phyloP scores from a whole-genome alignment of 2,888 invertebrate species.

The Caenorhabditis becei region DNA sequence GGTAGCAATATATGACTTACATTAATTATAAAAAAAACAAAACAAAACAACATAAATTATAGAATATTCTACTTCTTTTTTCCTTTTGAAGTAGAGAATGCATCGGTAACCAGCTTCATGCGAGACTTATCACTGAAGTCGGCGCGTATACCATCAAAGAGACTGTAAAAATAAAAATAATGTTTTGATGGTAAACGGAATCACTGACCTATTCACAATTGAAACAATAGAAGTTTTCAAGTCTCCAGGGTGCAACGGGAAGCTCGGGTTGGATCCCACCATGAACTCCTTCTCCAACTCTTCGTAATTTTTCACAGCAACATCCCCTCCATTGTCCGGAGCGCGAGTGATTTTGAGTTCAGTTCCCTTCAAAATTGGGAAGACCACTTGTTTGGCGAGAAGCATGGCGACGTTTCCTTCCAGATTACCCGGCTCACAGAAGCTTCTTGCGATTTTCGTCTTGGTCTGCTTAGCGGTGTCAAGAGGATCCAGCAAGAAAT shows the following conservation, averaged over 20 bases:
- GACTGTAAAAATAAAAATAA: conserved; percentile 54
- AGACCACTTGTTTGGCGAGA: conserved; percentile 72
- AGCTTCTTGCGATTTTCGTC: conserved; percentile 76
- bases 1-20: no score
- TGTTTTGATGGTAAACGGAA: not conserved
- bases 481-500: conserved; percentile 75
- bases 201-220: conserved; percentile 87
- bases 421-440: conserved; percentile 80
- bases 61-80: conserved; percentile 58
- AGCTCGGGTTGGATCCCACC: conserved; percentile 82
- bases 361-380: conserved; percentile 67
- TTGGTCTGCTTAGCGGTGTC: conserved; percentile 79
- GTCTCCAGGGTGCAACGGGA: conserved; percentile 91
- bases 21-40: not conserved
- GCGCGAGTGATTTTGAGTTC: conserved; percentile 70
- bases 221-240: conserved; percentile 90
- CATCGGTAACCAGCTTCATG: conserved; percentile 66
- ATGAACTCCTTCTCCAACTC: conserved; percentile 90
- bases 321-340: conserved; percentile 89
- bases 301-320: conserved; percentile 87
- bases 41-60: not conserved
- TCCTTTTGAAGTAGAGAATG: conserved; percentile 66
- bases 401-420: conserved; percentile 76
- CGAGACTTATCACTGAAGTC: conserved; percentile 64
- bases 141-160: conserved; percentile 67